These are phyloP conservation scores for Cataglyphis rosenhaueri DNA, from an alignment of 2,888 invertebrate genomes.

Conservation along the genomic window DNA sequence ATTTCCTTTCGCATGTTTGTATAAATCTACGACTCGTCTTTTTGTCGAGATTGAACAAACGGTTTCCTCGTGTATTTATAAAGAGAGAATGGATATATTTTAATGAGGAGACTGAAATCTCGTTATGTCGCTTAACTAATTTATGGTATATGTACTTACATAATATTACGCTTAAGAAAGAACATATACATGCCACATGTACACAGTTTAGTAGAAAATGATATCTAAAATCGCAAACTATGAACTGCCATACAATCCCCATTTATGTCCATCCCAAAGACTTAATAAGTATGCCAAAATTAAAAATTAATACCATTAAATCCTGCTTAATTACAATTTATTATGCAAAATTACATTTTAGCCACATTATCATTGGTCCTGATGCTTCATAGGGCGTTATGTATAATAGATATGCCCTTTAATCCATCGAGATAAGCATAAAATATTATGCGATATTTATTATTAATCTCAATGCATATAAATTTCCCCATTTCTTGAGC, in stretches of 20 bases:
- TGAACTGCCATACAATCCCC: constrained; percentile 44
- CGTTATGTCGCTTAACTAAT: constrained; percentile 61
- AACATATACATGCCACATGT: constrained; percentile 57
- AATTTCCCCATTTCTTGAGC: constrained; percentile 12
- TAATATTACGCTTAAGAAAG: constrained; percentile 53
- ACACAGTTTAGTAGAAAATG: constrained; percentile 5
- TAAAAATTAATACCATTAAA: constrained; percentile 30
- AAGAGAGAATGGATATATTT: constrained; percentile 39
- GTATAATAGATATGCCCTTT: constrained; percentile 33
- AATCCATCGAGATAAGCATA: constrained; percentile 25
- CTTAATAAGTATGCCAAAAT: constrained; percentile 40
- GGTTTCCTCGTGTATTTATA: constrained; percentile 36
- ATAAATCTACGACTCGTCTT: constrained; percentile 50
- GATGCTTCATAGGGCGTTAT: constrained; percentile 31
- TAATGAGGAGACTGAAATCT: constrained; percentile 31
- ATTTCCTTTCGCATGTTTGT: constrained; percentile 55
- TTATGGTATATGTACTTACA: constrained; percentile 67
- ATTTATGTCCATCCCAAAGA: constrained; percentile 22
- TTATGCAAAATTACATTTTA: constrained; percentile 42
- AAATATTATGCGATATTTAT: constrained; percentile 34
- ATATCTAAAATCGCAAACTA: constrained; percentile 21
- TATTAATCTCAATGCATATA: constrained; percentile 18
- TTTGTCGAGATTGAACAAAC: constrained; percentile 25
- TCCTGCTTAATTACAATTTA: constrained; percentile 42
- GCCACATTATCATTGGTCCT: constrained; percentile 49